Evolutionary conservation across 1,140 invertebrate genomes (phyloP), one percentile per base, ranked within the genome.

Genomic region (Zeugodacus cucurbitae): DNA sequence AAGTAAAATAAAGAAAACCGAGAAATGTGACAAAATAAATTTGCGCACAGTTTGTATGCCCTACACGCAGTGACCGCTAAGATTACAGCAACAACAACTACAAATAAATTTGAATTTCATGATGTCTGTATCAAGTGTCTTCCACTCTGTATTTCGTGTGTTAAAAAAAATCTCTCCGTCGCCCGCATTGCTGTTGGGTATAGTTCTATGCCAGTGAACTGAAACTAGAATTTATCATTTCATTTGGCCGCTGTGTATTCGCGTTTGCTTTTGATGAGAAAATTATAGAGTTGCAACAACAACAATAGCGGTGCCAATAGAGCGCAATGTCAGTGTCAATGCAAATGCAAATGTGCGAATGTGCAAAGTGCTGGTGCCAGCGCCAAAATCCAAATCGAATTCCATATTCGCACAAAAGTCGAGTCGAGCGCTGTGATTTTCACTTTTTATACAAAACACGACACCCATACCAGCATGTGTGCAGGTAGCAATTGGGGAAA

Each of bases 151-250:
- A 62, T 62, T 62, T 62, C n/a, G 8, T 26, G 58, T 5, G 8
- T 62, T 54, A 4, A 11, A 17, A 11, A 17, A 54, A 54, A 54
- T 54, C 14, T 54, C 1, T 54, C 48, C 10, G n/a, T 26, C 0
- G 26, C n/a, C 8, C 58, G 17, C n/a, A 62, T 10, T 7, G n/a
- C n/a, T 41, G 67, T n/a, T 70, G 67, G 67, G 74, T 82, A 82
- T 48, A 48, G 26, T n/a, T 26, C 22, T 82, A 14, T 26, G 41
- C n/a, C 8, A 41, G 14, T 3, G 0, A 48, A 11, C n/a, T 14
- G n/a, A 48, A 82, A 82, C n/a, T 82, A 44, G 41, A 82, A 82
- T 82, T 82, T 82, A 48, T 29, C 74, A 82, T 48, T 74, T 34
- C 7, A 74, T 32, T 37, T 82, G 20, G 41, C 41, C 32, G 26